phyloP scores from a whole-genome alignment of 2,113 vertebrate genomes.

The Mastomys natalensis region DNA sequence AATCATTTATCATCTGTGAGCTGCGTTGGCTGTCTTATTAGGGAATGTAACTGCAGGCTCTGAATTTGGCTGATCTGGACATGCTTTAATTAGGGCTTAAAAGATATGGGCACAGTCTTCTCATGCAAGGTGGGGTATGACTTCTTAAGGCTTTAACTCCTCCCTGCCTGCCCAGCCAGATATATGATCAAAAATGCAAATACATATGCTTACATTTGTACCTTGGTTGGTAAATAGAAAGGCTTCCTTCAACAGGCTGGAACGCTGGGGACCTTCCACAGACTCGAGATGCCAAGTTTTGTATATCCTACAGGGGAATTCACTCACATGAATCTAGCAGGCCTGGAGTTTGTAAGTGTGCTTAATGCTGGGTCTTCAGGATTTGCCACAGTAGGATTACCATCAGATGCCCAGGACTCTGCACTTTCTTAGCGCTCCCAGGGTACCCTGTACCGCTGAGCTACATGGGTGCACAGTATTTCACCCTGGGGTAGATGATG shows the following conservation, averaged over 20 bases:
- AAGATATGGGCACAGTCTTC: background rate
- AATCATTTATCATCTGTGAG: slow-evolving; percentile 80
- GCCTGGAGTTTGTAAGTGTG: background rate
- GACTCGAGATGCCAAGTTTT: fast-evolving
- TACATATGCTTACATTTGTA: background rate
- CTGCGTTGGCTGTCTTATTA: slow-evolving; percentile 76
- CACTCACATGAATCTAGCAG: fast-evolving
- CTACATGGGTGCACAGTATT: fast-evolving
- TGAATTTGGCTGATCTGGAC: slow-evolving; percentile 70
- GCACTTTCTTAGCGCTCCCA: background rate
- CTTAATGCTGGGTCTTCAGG: fast-evolving
- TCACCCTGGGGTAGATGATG: fast-evolving
- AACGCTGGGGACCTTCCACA: fast-evolving
- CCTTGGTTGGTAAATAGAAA: background rate
- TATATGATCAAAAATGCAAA: background rate
- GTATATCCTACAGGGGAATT: fast-evolving
- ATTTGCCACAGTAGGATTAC: fast-evolving
- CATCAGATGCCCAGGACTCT: background rate
- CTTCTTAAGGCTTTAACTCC: background rate
- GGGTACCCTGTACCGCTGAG: background rate
- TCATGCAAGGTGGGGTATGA: background rate
- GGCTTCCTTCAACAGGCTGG: background rate
- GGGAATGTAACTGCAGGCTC: slow-evolving; percentile 73
- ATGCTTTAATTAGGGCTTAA: slow-evolving; percentile 81
- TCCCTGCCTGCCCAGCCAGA: background rate